phyloP scores from a whole-genome alignment of 2,113 vertebrate genomes.

The Megaceryle torquata region DNA sequence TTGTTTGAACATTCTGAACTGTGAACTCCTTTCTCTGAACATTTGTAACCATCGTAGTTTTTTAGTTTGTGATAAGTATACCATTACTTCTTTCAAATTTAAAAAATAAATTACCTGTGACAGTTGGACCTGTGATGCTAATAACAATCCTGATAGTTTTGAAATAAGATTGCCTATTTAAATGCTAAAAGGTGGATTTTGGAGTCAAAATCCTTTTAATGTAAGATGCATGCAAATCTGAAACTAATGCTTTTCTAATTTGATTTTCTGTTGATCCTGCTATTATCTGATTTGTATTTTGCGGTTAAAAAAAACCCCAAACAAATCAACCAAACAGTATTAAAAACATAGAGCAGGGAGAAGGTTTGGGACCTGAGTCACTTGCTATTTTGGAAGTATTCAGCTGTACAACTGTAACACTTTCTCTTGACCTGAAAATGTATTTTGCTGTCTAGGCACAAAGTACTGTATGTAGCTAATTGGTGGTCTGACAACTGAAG shows the following conservation, averaged over 20 bases:
- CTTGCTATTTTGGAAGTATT: constrained; percentile 36
- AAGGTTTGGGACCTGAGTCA: not conserved
- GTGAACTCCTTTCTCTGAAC: not conserved
- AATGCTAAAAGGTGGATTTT: constrained; percentile 1
- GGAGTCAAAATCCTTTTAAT: constrained; percentile 23
- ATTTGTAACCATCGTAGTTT: not conserved
- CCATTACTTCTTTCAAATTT: not conserved
- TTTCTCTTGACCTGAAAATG: constrained; percentile 57
- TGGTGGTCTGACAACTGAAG: not conserved
- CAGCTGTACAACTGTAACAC: constrained; percentile 35
- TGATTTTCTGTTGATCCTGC: not conserved
- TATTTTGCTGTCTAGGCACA: constrained; percentile 25
- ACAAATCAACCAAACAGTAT: not conserved
- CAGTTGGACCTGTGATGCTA: not conserved
- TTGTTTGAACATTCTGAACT: not conserved
- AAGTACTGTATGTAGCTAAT: constrained; percentile 39
- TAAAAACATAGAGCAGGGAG: not conserved
- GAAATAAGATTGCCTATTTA: constrained; percentile 43
- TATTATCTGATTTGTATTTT: not conserved
- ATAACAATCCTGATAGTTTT: not conserved
- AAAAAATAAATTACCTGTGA: not conserved
- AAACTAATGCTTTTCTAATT: constrained; percentile 13
- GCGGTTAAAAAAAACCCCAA: not conserved
- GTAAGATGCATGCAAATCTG: not conserved
- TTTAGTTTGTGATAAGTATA: constrained; percentile 28